Percentiles rank a stretch among this genome's conserved stretches.
phyloP scores from a whole-genome alignment of 2,797 vertebrate species.

The Coccyzus lansbergi region DNA sequence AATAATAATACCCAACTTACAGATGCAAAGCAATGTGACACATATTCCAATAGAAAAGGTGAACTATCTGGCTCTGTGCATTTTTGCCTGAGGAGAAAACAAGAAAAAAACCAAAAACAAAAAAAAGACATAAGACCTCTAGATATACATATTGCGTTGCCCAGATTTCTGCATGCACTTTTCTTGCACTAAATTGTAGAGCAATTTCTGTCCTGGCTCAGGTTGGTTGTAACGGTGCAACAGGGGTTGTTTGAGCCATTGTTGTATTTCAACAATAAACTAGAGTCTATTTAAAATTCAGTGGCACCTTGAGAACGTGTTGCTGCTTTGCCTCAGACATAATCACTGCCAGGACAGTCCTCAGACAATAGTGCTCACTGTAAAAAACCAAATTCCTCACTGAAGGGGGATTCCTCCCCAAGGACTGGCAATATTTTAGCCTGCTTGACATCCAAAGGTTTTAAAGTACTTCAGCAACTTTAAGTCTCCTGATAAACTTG shows the following conservation, averaged over 20 bases:
- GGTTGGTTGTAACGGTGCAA: not conserved
- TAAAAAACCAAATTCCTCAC: not conserved
- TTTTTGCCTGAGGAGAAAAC: not conserved
- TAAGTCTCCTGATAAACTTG: not conserved
- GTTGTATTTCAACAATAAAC: not conserved
- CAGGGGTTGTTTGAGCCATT: not conserved
- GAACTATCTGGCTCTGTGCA: accelerated
- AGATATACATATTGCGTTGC: accelerated
- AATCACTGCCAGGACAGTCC: not conserved
- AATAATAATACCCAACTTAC: accelerated
- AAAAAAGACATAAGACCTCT: not conserved
- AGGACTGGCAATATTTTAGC: not conserved
- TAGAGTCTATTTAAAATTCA: not conserved
- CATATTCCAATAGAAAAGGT: not conserved
- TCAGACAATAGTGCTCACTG: not conserved
- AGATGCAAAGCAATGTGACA: not conserved
- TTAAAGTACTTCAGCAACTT: not conserved
- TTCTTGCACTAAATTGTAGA: not conserved
- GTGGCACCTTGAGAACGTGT: not conserved
- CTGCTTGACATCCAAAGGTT: not conserved
- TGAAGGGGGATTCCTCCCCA: not conserved
- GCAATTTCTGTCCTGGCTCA: not conserved
- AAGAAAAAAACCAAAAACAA: not conserved
- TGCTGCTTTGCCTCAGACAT: not conserved
- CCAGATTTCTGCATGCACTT: not conserved